A percentile compares a stretch with the other conserved stretches of the same genome.
Conservation (phyloP, 2,797 vertebrate genomes). For the Phoebastria nigripes region DNA sequence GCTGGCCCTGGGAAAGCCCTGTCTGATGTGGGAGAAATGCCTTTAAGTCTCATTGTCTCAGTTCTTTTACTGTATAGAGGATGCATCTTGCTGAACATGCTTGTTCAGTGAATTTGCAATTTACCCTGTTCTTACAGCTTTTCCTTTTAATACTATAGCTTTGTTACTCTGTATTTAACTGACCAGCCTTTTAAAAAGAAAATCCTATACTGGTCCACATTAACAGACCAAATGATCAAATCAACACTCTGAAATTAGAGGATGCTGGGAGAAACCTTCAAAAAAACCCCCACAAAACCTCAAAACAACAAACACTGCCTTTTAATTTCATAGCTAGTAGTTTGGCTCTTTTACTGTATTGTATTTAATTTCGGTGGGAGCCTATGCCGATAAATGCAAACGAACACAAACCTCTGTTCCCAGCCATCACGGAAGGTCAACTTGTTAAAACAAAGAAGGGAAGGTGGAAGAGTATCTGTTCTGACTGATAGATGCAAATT, state of each 20-base stretch:
- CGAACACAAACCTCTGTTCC: not conserved
- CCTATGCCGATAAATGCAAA: not conserved
- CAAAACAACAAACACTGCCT: not conserved
- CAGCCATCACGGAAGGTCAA: not conserved
- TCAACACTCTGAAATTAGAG: not conserved
- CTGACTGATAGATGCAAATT: not conserved
- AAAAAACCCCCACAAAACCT: not conserved
- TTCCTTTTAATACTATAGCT: not conserved
- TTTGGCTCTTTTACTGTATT: not conserved
- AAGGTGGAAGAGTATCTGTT: not conserved
- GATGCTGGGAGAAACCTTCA: not conserved
- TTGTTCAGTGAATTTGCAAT: not conserved
- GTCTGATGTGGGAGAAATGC: not conserved
- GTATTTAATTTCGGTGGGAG: not conserved
- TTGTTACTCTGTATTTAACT: not conserved
- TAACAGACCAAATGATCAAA: not conserved
- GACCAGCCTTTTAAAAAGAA: not conserved
- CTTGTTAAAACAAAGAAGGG: not conserved
- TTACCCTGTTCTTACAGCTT: not conserved
- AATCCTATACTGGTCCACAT: accelerated
- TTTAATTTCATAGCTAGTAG: not conserved
- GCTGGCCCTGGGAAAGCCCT: not conserved
- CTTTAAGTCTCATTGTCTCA: not conserved
- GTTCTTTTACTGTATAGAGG: not conserved
- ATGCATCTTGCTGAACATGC: not conserved